Evolutionary conservation across 2,888 invertebrate species (phyloP), one percentile per base, ranked within the genome.

Genomic region (Drosophila monieri): DNA sequence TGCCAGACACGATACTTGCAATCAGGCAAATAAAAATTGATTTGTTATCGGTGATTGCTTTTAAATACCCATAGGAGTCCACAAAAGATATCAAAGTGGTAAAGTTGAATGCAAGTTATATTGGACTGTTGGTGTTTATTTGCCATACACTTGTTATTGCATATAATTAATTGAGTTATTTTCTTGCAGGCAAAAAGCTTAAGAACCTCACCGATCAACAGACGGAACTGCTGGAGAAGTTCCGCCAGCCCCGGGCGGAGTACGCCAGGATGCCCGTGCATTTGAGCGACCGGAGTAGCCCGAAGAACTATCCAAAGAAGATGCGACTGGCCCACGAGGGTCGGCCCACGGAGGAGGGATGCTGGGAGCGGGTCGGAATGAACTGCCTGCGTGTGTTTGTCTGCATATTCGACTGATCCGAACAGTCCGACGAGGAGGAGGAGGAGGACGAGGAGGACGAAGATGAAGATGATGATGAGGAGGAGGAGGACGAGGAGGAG

Each of bases 211-310:
- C 92, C 21, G 78, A 86, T 35, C 91, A 92, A 73, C 92, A 92
- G 74, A 80, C 75, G 49, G 88, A 87, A 65, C 88, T 92, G 77
- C 44, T 92, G 67, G 90, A 91, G 25, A 89, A 88, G 60, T 92
- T 92, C 64, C 90, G 90, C 27, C 90, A 90, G 10, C 85, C 90
- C 18, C 81, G 92, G 21, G 91, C 92, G 21, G 89, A 90, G 61
- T 92, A 91, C 60, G 89, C 92, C 43, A 87, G 89, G 71, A 90
- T 92, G 89, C 92, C 92, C 30, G 91, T 92, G 58, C 88, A 92
- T 77, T 85, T 92, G 30, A 92, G 92, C 67, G 91, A 91, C 77
- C 90, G 92, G 10, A 91, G 90, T 64, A 89, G 90, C 76, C 91
- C 90, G 0, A 91, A 91, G 69, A 92, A 91, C 57, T 92, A 92